Percentiles rank a stretch among this genome's conserved stretches.
These are phyloP conservation scores for Sus cebifrons DNA, from an alignment of 2,797 vertebrate genomes.

Conservation along the genomic window DNA sequence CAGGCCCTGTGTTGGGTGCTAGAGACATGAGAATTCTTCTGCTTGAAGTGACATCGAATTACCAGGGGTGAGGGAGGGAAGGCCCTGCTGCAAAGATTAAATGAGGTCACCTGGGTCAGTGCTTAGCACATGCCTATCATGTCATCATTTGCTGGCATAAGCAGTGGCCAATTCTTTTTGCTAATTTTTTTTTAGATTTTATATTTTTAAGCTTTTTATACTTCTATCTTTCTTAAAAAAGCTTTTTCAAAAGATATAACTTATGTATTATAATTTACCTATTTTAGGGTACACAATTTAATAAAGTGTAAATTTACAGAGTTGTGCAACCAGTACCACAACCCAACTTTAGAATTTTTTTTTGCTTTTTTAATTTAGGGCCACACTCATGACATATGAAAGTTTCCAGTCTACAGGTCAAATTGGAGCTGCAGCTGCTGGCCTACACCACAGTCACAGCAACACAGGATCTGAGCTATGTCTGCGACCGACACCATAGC, in stretches of 20 bases:
- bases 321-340: background rate
- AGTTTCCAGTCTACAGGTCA: no score
- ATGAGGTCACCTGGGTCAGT: background rate
- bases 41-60: background rate
- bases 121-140: background rate
- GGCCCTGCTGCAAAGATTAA: background rate
- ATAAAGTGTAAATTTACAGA: background rate
- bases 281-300: background rate
- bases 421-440: no score
- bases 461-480: no score
- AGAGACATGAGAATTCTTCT: background rate
- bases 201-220: background rate
- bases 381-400: no score
- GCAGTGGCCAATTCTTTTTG: background rate
- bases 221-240: conserved; percentile 15
- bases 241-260: background rate
- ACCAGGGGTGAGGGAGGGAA: background rate
- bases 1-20: background rate
- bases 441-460: no score
- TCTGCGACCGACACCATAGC: no score
- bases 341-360: background rate
- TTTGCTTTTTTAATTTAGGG: no score
- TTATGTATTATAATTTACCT: background rate
- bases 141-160: background rate
- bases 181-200: background rate